Evolutionary conservation across 2,113 vertebrate species (phyloP).

Genomic region (Mellivora capensis): DNA sequence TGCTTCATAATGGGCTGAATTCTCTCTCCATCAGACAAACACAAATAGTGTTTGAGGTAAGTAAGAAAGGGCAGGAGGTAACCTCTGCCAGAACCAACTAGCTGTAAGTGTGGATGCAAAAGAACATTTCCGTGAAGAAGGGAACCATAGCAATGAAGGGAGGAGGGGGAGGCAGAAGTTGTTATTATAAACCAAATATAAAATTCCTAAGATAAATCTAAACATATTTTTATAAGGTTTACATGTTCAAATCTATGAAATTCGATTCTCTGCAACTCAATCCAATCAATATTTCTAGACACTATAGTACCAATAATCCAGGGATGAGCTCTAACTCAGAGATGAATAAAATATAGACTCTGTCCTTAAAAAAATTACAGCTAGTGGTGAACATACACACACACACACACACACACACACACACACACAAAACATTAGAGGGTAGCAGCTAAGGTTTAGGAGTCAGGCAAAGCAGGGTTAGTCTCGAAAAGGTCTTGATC

Average conservation of each 20-base stretch:
- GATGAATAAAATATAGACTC: neutral
- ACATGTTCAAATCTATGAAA: slow-evolving; percentile 7
- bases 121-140: slow-evolving; percentile 8
- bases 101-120: neutral
- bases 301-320: neutral
- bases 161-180: neutral
- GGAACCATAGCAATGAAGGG: neutral
- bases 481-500: neutral
- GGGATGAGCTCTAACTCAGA: neutral
- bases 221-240: slow-evolving; percentile 6
- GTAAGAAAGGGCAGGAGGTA: slow-evolving; percentile 36
- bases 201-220: slow-evolving; percentile 24
- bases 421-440: neutral
- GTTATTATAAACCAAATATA: neutral
- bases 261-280: neutral
- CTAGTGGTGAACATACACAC: neutral
- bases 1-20: slow-evolving; percentile 56
- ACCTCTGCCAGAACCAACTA: neutral
- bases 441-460: neutral
- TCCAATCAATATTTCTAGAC: slow-evolving; percentile 12
- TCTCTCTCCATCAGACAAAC: slow-evolving; percentile 53
- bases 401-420: neutral
- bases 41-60: slow-evolving; percentile 53
- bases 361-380: neutral
- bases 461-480: neutral